Conservation (phyloP, 2,888 invertebrate genomes). For the Scrobipalpa atriplicella region DNA sequence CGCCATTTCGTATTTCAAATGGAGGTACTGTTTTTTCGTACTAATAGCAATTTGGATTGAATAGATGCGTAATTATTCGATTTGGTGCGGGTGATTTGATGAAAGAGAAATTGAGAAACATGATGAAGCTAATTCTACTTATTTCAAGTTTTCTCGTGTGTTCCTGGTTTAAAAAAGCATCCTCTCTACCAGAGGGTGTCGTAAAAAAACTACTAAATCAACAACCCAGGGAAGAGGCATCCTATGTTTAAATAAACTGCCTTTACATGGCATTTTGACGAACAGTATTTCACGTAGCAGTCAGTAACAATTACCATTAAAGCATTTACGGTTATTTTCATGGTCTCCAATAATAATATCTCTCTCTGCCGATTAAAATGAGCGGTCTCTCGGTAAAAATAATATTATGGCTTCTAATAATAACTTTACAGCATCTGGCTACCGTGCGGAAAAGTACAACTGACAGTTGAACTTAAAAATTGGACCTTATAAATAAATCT, state of each 20-base stretch:
- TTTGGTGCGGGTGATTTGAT: constrained; percentile 4
- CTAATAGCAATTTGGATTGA: constrained; percentile 6
- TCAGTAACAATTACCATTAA: constrained; percentile 32
- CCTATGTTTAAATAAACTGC: background rate
- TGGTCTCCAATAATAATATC: constrained; percentile 9
- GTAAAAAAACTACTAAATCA: no score
- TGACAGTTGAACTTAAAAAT: background rate
- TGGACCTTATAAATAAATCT: background rate
- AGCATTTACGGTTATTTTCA: background rate
- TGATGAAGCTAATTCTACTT: background rate
- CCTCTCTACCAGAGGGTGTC: no score
- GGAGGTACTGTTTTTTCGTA: background rate
- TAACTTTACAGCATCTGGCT: background rate
- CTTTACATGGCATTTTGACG: background rate
- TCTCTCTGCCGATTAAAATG: constrained; percentile 4
- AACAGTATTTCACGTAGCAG: constrained; percentile 18
- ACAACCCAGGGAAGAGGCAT: no score
- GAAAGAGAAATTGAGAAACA: background rate
- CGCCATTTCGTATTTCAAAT: background rate
- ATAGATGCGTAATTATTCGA: constrained; percentile 2
- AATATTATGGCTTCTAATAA: constrained; percentile 11
- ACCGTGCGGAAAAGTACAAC: background rate
- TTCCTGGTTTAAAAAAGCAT: no score
- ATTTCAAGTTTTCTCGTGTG: background rate
- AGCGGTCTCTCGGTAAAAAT: constrained; percentile 2